Evolutionary conservation across 2,113 vertebrate genomes (phyloP).

Genomic region (Varanus salvator): DNA sequence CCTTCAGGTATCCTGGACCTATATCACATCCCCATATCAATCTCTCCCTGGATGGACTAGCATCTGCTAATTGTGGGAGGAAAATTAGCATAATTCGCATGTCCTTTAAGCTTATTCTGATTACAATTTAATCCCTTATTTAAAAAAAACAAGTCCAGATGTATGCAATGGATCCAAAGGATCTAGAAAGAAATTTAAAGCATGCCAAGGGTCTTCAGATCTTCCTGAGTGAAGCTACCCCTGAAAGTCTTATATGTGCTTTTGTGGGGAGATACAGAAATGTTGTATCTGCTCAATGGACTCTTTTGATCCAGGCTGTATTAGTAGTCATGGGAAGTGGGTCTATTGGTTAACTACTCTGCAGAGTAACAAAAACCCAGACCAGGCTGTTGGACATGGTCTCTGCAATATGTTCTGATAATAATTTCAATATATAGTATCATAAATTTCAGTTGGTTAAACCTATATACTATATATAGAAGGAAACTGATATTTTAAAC

Average conservation of each 20-base stretch:
- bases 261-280: too few species aligned
- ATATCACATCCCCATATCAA: too few species aligned
- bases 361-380: background rate
- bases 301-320: background rate
- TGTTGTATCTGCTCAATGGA: background rate
- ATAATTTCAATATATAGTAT: background rate
- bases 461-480: background rate
- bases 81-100: background rate
- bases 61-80: background rate
- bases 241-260: background rate
- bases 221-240: background rate
- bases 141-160: background rate
- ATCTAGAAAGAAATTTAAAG: background rate
- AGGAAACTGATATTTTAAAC: slow-evolving; percentile 1
- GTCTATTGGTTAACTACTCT: background rate
- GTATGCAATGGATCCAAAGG: background rate
- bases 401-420: background rate
- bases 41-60: background rate
- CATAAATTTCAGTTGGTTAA: background rate
- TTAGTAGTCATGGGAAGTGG: background rate
- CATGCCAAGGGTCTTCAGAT: background rate
- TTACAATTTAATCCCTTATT: background rate
- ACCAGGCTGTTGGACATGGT: background rate
- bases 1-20: too few species aligned
- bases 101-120: background rate